Base-by-base conservation (phyloP, 2,797 vertebrate species). In the Sebastes ruberrimus region DNA sequence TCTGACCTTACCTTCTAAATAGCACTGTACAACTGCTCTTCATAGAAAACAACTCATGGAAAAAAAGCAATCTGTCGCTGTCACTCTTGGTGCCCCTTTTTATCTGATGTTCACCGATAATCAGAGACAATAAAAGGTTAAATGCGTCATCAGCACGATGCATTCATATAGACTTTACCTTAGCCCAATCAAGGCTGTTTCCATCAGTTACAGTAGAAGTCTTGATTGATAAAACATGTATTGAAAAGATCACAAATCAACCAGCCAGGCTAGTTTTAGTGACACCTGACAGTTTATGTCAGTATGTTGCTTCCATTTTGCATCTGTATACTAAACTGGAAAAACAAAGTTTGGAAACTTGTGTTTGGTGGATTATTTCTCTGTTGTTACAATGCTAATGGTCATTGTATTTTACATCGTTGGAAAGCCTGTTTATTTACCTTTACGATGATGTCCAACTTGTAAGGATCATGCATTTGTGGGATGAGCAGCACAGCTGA, bases 41-140 rank as follows among this genome's bases (percentile, higher is more conserved):
- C 38, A 56, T 2, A 18, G 16, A 46, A 23, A 81, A 52, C 9
- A 11, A 61, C 10, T 69, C 6, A 18, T 4, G 28, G 10, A 14
- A 62, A 42, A 30, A 35, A 0, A 53, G n/a, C 52, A 53, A 22
- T 53, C 52, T n/a, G 20, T 1, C 4, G 5, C 6, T 53, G 62
- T 35, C n/a, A 38, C 5, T 72, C 38, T 23, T 1, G 3, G 23
- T 23, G 33, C 69, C 10, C 10, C 42, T 33, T 27, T 70, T 46
- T 27, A 76, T 65, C 33, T 64, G 46, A 62, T 28, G 52, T 33
- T 85, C 46, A 74, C 18, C 18, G 28, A 33, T 33, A 33, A 55
- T 22, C 22, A 28, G 11, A 71, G 70, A 78, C 79, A 89, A 84
- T 78, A 80, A 88, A 68, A 74, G 59, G 62, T 55, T 32, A 61